Evolutionary conservation across 64 coral and sea anemone species (phyloP), one percentile per base, ranked within the genome.

Genomic region (Actinia tenebrosa): DNA sequence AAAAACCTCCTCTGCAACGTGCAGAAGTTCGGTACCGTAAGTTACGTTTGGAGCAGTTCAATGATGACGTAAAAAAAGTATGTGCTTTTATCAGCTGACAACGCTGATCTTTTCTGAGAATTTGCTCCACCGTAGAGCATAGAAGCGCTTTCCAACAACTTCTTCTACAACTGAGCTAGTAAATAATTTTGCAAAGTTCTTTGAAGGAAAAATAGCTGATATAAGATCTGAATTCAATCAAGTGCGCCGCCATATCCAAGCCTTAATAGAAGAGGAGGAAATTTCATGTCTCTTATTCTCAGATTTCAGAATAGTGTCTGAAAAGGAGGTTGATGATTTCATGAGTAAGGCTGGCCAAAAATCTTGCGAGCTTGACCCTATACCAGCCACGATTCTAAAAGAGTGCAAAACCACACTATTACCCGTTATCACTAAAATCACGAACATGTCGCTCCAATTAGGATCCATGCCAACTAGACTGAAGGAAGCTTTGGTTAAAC

Each of bases 11-110:
- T 45, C 69, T 75, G 44, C 25, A 87, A 87, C 86, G 86, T 20
- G 64, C 66, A 18, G 63, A 87, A 87, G 46, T 87, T 68, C 47
- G 46, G 17, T 87, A 87, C 71, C 86, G 88, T 83, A 84, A 84
- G 62, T 79, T 84, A 16, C 88, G 79, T 25, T 83, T 89, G 88
- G 64, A 84, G 10, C 71, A 54, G 1, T 89, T 84, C 63, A 84
- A 89, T 53, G 64, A 89, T 66, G 80, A 89, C 37, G 53, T 80
- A 84, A n/a, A 54, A 75, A 10, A 45, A 83, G 80, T 84, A 80
- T 6, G 22, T 71, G 19, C 63, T 89, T 66, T 72, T 84, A 18
- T 53, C 45, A n/a, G 42, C 0, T n/a, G 60, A 20, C 11, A 22
- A 17, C 77, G 30, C 30, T 37, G 30, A 37, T 37, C 30, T 37